These are phyloP conservation scores for Argyrosomus regius DNA, from an alignment of 2,797 vertebrate genomes.

Conservation along the genomic window DNA sequence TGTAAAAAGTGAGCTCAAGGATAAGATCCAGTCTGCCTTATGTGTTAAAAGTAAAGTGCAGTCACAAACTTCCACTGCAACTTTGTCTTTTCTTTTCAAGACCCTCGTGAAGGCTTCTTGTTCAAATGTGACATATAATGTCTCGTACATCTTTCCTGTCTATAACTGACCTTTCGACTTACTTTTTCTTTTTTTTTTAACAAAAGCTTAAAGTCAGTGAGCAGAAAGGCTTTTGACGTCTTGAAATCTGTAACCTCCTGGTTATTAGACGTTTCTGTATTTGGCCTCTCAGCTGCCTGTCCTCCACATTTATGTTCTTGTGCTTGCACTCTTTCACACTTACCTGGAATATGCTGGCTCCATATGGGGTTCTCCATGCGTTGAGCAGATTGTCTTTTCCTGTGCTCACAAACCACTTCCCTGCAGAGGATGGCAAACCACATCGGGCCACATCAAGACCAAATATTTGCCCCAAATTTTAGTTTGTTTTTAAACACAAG, in stretches of 20 bases:
- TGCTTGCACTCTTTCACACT: background rate
- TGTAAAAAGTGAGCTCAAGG: background rate
- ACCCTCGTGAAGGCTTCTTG: background rate
- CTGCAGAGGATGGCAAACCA: constrained; percentile 71
- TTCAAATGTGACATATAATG: constrained; percentile 9
- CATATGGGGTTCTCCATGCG: constrained; percentile 89
- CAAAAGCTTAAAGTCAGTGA: background rate
- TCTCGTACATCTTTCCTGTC: background rate
- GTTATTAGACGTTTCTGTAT: background rate
- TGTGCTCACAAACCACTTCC: constrained; percentile 91
- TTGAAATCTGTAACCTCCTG: background rate
- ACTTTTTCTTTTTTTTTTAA: background rate
- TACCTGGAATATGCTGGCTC: constrained; percentile 91
- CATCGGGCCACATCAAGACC: background rate
- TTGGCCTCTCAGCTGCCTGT: constrained; percentile 14
- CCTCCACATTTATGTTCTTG: background rate
- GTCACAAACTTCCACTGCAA: background rate
- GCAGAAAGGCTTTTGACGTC: background rate
- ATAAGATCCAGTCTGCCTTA: background rate
- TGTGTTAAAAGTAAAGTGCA: background rate
- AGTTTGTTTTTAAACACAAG: background rate
- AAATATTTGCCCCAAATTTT: background rate
- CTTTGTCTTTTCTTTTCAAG: background rate
- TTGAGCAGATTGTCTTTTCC: constrained; percentile 91
- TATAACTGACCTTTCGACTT: background rate